These are phyloP conservation scores for Stramonita haemastoma DNA, from an alignment of 2,888 invertebrate species.

Conservation along the genomic window DNA sequence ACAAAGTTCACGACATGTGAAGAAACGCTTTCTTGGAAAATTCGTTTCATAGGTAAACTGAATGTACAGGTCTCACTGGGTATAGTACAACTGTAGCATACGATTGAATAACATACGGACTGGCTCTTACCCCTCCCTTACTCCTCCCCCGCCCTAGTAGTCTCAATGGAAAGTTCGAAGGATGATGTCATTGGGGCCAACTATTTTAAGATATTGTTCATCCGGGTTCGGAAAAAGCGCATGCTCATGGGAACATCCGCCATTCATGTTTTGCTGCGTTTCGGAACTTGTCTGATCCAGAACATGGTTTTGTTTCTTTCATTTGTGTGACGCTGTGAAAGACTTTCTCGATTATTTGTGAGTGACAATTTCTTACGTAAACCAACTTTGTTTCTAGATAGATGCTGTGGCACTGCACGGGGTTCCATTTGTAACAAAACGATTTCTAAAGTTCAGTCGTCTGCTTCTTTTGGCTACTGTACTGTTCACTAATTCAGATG, in stretches of 20 bases:
- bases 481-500: no score
- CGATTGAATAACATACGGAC: neutral
- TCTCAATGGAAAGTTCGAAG: neutral
- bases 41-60: neutral
- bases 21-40: neutral
- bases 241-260: slow-evolving; percentile 52
- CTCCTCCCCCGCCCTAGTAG: neutral
- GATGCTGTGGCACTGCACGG: neutral
- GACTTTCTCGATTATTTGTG: slow-evolving; percentile 20
- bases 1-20: neutral
- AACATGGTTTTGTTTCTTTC: slow-evolving; percentile 34
- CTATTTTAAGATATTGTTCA: slow-evolving; percentile 52
- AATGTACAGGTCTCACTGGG: neutral
- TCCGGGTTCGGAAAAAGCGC: slow-evolving; percentile 51
- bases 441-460: no score
- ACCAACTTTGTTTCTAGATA: neutral
- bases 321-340: slow-evolving; percentile 21
- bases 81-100: neutral
- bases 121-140: neutral
- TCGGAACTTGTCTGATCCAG: slow-evolving; percentile 43
- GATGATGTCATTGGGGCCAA: slow-evolving; percentile 52
- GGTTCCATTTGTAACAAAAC: neutral
- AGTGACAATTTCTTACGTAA: neutral
- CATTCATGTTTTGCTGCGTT: slow-evolving; percentile 54
- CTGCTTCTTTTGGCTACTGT: no score